phyloP scores from a whole-genome alignment of 2,888 invertebrate genomes.

The Lottia gigantea region DNA sequence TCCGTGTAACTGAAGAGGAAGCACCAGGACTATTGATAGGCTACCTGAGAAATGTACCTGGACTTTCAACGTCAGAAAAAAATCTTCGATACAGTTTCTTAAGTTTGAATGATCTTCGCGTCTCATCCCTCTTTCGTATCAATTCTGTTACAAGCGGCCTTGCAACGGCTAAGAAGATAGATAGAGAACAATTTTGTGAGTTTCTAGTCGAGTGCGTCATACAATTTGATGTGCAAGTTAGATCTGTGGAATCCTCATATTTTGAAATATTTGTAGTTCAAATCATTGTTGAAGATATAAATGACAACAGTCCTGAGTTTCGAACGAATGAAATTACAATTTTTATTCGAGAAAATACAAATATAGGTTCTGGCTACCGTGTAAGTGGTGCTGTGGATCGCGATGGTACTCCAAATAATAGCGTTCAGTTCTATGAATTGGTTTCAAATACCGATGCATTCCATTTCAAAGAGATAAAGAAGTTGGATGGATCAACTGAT shows the following conservation, averaged over 20 bases:
- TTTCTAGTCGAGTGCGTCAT: constrained; percentile 6
- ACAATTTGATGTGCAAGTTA: constrained; percentile 11
- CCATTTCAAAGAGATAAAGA: constrained; percentile 14
- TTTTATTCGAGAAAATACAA: constrained; percentile 14
- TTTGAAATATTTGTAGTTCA: constrained; percentile 21
- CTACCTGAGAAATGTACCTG: too few species aligned
- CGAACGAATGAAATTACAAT: constrained; percentile 7
- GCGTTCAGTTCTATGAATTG: constrained; percentile 10
- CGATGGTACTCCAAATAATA: constrained; percentile 13
- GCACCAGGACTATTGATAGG: too few species aligned
- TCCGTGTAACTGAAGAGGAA: too few species aligned
- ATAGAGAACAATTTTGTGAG: constrained; percentile 16
- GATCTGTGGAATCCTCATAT: neutral
- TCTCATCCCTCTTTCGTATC: constrained; percentile 6
- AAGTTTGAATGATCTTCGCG: too few species aligned
- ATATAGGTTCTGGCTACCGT: neutral
- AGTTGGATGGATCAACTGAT: constrained; percentile 17
- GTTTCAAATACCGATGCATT: constrained; percentile 11
- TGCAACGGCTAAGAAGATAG: neutral
- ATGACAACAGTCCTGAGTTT: constrained; percentile 39
- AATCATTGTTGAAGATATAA: constrained; percentile 33
- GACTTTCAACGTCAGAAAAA: too few species aligned
- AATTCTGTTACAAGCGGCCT: constrained; percentile 5
- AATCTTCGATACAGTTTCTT: too few species aligned
- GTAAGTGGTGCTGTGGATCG: constrained; percentile 17